Conservation (phyloP, 2,797 vertebrate genomes). For the Halcyon leucocephala region DNA sequence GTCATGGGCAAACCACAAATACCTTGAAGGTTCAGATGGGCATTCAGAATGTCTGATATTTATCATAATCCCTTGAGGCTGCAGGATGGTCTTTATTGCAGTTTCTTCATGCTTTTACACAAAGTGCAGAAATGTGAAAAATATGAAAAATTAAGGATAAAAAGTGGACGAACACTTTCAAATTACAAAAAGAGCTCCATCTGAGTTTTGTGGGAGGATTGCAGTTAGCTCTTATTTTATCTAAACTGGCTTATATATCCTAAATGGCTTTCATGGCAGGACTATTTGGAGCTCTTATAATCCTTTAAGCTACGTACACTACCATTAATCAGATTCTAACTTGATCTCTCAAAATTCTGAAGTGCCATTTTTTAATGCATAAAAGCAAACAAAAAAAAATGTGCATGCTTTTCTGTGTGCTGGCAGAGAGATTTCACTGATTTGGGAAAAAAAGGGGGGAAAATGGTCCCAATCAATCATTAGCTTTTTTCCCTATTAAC, state of each 20-base stretch:
- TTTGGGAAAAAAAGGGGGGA: background rate
- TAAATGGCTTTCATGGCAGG: background rate
- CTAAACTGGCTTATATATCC: background rate
- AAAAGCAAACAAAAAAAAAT: background rate
- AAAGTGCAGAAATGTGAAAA: background rate
- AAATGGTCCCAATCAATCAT: background rate
- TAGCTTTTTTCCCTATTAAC: background rate
- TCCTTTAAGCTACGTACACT: background rate
- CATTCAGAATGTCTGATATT: background rate
- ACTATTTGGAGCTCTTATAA: background rate
- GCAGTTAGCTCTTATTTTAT: background rate
- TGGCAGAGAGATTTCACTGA: background rate
- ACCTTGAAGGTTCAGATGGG: background rate
- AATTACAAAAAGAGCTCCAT: background rate
- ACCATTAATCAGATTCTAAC: background rate
- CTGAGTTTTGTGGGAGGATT: background rate
- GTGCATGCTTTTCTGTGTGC: background rate
- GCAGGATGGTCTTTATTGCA: background rate
- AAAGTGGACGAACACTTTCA: background rate
- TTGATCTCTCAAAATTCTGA: background rate
- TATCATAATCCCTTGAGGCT: background rate
- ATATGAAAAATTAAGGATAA: background rate
- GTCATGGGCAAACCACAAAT: background rate
- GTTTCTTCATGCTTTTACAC: constrained; percentile 4
- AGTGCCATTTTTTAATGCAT: background rate